phyloP scores from a whole-genome alignment of 2,113 vertebrate species.

The Petrocephalus zakoni region DNA sequence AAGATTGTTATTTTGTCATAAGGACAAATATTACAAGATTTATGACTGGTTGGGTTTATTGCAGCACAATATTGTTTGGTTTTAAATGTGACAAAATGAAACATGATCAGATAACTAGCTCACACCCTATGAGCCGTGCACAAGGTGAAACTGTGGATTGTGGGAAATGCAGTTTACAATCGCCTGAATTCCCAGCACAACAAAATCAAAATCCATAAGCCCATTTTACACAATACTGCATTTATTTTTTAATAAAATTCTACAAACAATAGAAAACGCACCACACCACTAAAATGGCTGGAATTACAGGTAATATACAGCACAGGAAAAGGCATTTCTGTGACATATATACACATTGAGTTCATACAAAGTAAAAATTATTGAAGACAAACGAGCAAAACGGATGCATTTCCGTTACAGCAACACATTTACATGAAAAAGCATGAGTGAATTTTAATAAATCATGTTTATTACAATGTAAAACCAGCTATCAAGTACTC shows the following conservation, averaged over 20 bases:
- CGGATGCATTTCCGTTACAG: constrained; percentile 32
- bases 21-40: neutral
- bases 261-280: constrained; percentile 56
- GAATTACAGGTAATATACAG: constrained; percentile 57
- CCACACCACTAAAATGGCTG: constrained; percentile 62
- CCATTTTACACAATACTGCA: neutral
- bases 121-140: neutral
- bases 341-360: constrained; percentile 66
- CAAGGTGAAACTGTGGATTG: neutral
- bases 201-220: neutral
- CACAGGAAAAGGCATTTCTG: constrained; percentile 66
- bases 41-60: neutral
- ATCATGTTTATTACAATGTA: constrained; percentile 48
- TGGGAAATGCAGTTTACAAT: neutral
- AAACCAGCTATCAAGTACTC: constrained; percentile 51
- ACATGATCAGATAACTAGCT: neutral
- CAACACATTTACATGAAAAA: constrained; percentile 62
- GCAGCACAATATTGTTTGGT: neutral
- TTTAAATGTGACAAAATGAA: neutral
- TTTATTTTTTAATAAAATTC: constrained; percentile 53
- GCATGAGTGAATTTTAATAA: constrained; percentile 46
- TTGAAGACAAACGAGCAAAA: constrained; percentile 47
- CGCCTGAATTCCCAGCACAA: neutral
- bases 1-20: neutral
- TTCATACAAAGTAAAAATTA: constrained; percentile 68